These are phyloP conservation scores for Neopelma chrysocephalum DNA, from an alignment of 2,797 vertebrate species.

Conservation along the genomic window DNA sequence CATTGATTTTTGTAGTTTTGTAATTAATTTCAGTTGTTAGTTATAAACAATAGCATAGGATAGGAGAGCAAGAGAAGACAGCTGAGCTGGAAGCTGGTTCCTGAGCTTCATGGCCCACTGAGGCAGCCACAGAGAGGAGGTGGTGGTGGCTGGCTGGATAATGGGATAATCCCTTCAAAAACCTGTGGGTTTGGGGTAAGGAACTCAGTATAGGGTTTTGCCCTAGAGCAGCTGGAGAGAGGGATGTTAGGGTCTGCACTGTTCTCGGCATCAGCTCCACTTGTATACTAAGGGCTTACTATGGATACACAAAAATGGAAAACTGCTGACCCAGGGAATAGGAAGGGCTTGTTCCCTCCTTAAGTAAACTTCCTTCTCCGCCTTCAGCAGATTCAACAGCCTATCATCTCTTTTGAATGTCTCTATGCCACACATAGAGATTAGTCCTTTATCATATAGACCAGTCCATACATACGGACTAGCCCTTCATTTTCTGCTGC, in stretches of 20 bases:
- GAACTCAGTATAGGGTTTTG: not conserved
- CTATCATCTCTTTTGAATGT: not conserved
- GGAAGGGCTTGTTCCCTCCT: not conserved
- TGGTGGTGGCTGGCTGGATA: not conserved
- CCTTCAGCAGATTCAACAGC: not conserved
- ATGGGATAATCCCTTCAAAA: not conserved
- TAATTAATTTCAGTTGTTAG: not conserved
- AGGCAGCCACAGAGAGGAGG: not conserved
- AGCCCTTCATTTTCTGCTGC: not conserved
- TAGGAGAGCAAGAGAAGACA: constrained; percentile 21
- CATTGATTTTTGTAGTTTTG: not conserved
- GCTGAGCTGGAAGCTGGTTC: not conserved
- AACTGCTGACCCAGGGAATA: not conserved
- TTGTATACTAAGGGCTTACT: not conserved
- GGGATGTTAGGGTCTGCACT: not conserved
- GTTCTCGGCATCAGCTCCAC: not conserved
- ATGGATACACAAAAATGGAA: not conserved
- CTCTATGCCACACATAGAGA: not conserved
- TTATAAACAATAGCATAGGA: not conserved
- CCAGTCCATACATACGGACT: not conserved
- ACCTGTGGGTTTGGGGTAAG: not conserved
- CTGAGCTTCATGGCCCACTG: not conserved
- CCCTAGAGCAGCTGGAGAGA: not conserved
- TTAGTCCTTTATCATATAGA: not conserved
- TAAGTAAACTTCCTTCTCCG: not conserved